A percentile compares a stretch with the other conserved stretches of the same genome.
Conservation (phyloP, 2,888 invertebrate species). For the Calameuta pallipes region DNA sequence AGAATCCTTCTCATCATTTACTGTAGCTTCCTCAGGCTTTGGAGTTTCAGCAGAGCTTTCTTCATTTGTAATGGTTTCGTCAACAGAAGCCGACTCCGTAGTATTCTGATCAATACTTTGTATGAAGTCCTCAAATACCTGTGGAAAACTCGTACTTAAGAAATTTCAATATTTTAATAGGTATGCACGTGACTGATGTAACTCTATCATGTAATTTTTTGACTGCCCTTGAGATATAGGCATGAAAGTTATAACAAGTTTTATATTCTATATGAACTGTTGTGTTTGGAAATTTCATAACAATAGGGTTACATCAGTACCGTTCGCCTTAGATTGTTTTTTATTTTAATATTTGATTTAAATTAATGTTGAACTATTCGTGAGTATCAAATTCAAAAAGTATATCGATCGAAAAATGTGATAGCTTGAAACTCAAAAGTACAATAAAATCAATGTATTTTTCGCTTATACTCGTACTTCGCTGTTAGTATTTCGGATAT, state of each 20-base stretch:
- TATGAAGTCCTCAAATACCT: conserved; percentile 63
- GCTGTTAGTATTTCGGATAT: background rate
- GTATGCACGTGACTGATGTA: background rate
- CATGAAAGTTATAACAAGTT: background rate
- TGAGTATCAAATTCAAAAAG: background rate
- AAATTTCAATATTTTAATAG: background rate
- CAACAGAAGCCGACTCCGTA: background rate
- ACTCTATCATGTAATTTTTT: background rate
- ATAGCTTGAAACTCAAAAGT: background rate
- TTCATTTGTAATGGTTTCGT: conserved; percentile 26
- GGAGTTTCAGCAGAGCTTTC: conserved; percentile 17
- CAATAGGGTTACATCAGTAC: background rate
- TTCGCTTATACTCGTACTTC: background rate
- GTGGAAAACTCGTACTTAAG: conserved; percentile 21
- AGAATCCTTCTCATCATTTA: conserved; percentile 21
- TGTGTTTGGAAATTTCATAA: background rate
- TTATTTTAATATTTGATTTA: background rate
- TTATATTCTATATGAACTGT: background rate
- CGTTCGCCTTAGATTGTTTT: background rate
- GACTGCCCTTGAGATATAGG: background rate
- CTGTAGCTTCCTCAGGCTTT: conserved; percentile 23
- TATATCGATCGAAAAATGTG: background rate
- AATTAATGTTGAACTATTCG: background rate
- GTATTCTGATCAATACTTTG: conserved; percentile 42
- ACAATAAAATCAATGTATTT: background rate